phyloP scores from a whole-genome alignment of 2,888 invertebrate genomes.

The Orthonychiurus folsomi region DNA sequence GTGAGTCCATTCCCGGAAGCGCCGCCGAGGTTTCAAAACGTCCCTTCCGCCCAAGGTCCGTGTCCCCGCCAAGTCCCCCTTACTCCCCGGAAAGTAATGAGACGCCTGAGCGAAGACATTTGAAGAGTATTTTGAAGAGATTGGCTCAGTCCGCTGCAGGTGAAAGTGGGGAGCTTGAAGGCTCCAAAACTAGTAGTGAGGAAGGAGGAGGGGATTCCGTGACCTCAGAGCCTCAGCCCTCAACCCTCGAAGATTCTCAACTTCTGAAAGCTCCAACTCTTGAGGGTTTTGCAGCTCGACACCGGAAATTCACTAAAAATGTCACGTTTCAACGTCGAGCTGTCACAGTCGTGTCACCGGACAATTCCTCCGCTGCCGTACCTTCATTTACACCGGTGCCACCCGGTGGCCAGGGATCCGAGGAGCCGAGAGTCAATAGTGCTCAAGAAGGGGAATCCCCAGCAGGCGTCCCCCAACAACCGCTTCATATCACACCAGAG shows the following conservation, averaged over 20 bases:
- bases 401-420: neutral
- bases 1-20: neutral
- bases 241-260: constrained; percentile 50
- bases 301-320: constrained; percentile 72
- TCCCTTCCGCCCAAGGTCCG: neutral
- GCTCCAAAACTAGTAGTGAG: neutral
- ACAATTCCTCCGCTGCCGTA: neutral
- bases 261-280: constrained; percentile 72
- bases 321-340: constrained; percentile 73
- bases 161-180: constrained; percentile 13
- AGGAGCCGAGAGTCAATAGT: neutral
- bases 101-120: constrained; percentile 66
- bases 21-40: neutral
- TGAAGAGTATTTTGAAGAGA: constrained; percentile 78
- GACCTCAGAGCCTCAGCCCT: constrained; percentile 41
- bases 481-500: neutral
- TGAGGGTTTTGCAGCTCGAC: constrained; percentile 79
- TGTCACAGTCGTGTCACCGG: constrained; percentile 19
- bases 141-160: constrained; percentile 52
- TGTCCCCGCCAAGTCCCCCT: constrained; percentile 31
- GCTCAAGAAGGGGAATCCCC: neutral
- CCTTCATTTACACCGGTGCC: neutral
- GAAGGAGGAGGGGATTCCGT: constrained; percentile 27
- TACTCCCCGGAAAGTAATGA: constrained; percentile 64
- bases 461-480: neutral